A percentile compares a stretch with the other conserved stretches of the same genome.
Evolutionary conservation across 2,888 invertebrate genomes (phyloP).

Genomic region (Herminia tarsipennalis): DNA sequence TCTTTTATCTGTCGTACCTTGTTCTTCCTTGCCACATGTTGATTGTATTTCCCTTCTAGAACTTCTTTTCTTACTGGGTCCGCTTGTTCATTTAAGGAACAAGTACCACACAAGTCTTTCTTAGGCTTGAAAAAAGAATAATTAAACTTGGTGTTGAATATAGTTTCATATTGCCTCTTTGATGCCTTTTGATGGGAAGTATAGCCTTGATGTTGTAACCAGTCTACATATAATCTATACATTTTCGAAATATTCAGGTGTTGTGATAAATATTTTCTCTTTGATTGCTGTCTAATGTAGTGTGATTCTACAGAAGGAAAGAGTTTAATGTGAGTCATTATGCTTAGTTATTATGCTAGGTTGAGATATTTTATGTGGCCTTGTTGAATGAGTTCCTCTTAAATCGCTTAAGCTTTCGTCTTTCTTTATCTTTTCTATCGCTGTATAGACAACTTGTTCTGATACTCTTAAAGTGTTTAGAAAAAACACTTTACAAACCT

Average conservation of each 20-base stretch:
- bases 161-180: no score
- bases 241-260: constrained; percentile 14
- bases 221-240: not conserved
- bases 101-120: no score
- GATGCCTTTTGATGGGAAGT: not conserved
- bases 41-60: no score
- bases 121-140: no score
- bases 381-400: not conserved
- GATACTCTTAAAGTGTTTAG: constrained; percentile 1
- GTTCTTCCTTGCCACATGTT: no score
- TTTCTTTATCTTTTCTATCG: not conserved
- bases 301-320: constrained; percentile 13
- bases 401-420: not conserved
- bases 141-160: no score
- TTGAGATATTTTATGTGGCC: constrained; percentile 6
- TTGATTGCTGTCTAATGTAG: constrained; percentile 9
- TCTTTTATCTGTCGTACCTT: no score
- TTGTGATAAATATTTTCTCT: constrained; percentile 9
- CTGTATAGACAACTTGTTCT: no score
- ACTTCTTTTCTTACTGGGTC: no score
- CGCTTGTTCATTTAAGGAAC: no score
- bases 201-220: not conserved
- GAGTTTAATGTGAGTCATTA: constrained; percentile 6
- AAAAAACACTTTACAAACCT: no score
- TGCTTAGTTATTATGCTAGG: constrained; percentile 7